These are phyloP conservation scores for Pseudomyrmex flavicornis DNA, from an alignment of 1,140 invertebrate genomes.

Conservation along the genomic window DNA sequence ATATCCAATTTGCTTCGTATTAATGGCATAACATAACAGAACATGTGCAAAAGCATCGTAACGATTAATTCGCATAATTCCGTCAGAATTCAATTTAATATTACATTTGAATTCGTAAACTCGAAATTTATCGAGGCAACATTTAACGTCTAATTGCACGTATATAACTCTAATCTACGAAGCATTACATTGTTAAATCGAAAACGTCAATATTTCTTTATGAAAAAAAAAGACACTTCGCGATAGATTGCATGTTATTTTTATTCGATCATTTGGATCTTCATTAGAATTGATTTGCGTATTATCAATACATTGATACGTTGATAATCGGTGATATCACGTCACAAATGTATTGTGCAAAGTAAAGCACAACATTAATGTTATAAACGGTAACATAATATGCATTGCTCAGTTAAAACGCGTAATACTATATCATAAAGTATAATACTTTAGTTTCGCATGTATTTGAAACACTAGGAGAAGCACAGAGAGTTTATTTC, in stretches of 20 bases:
- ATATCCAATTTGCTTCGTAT: conserved; percentile 30
- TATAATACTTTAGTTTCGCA: background rate
- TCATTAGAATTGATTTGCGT: too few relatives aligned
- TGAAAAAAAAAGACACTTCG: too few relatives aligned
- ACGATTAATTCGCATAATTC: conserved; percentile 38
- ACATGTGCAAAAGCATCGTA: background rate
- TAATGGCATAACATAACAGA: conserved; percentile 19
- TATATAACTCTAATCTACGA: background rate
- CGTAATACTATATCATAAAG: background rate
- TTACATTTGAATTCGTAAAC: conserved; percentile 12
- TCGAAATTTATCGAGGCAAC: conserved; percentile 12
- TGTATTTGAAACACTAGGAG: background rate
- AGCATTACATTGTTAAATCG: background rate
- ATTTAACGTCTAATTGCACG: conserved; percentile 39
- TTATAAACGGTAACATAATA: background rate
- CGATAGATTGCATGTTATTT: too few relatives aligned
- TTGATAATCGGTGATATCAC: too few relatives aligned
- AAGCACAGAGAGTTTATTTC: background rate
- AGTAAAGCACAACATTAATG: too few relatives aligned
- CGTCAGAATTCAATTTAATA: conserved; percentile 20
- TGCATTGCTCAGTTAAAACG: too few relatives aligned
- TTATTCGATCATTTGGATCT: too few relatives aligned
- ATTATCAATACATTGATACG: background rate
- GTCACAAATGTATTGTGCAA: too few relatives aligned
- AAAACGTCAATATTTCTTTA: background rate